These are phyloP conservation scores for Nasonia giraulti DNA, from an alignment of 1,140 invertebrate species.

Conservation along the genomic window DNA sequence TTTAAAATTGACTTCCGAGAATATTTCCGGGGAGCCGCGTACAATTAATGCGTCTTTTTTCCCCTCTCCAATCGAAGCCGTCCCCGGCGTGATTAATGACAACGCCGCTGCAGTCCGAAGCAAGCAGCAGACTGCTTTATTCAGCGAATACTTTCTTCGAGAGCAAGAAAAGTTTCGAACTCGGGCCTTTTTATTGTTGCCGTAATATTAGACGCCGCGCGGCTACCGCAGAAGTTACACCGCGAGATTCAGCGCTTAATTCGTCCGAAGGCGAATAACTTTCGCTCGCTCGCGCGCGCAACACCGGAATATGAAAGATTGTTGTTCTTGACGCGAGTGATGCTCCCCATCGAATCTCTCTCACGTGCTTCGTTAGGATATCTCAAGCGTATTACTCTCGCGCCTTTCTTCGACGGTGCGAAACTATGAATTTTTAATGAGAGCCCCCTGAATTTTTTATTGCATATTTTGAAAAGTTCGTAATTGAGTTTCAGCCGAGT, in stretches of 20 bases:
- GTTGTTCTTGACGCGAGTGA: slow-evolving; percentile 23
- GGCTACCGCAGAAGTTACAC: not conserved
- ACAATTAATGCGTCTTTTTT: slow-evolving; percentile 28
- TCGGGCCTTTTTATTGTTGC: not conserved
- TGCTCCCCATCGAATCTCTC: slow-evolving; percentile 26
- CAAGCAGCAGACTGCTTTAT: not conserved
- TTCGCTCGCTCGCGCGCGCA: not conserved
- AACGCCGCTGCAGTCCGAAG: not conserved
- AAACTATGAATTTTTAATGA: slow-evolving; percentile 50
- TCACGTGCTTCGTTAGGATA: not conserved
- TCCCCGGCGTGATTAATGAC: not conserved
- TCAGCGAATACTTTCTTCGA: not conserved
- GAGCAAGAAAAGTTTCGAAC: not conserved
- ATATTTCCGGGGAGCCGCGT: not conserved
- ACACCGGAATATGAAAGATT: not conserved
- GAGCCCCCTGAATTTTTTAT: slow-evolving; percentile 22
- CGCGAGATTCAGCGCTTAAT: not conserved
- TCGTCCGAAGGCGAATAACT: not conserved
- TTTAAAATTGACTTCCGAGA: slow-evolving; percentile 37
- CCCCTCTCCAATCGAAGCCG: not conserved
- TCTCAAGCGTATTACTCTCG: not conserved
- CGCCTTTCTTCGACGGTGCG: not conserved
- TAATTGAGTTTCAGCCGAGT: slow-evolving; percentile 44
- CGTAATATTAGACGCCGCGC: not conserved
- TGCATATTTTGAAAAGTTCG: slow-evolving; percentile 46